A percentile compares a stretch with the other conserved stretches of the same genome.
Evolutionary conservation across 1,140 invertebrate species (phyloP).

Genomic region (Diorhabda sublineata): DNA sequence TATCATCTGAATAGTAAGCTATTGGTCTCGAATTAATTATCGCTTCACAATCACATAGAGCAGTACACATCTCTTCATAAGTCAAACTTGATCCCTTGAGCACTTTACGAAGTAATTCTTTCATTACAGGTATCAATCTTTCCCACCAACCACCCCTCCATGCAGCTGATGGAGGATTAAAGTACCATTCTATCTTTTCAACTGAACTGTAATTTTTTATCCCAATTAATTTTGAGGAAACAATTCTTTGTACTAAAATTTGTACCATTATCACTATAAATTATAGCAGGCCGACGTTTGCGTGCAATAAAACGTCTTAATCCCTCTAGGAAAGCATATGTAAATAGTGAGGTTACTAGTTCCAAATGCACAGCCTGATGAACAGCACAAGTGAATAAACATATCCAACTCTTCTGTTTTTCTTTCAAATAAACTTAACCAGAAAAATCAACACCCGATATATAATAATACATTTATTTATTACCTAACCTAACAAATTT

Average conservation of each 20-base stretch:
- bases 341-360: constrained; percentile 36
- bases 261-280: no score
- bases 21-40: no score
- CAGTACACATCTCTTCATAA: no score
- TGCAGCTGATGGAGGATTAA: constrained; percentile 41
- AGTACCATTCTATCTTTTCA: constrained; percentile 40
- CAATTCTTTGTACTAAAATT: constrained; percentile 27
- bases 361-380: constrained; percentile 45
- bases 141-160: constrained; percentile 44
- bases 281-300: constrained; percentile 26
- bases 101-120: no score
- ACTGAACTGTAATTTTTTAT: constrained; percentile 9
- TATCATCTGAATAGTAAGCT: no score
- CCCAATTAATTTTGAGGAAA: not conserved
- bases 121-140: no score
- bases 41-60: no score
- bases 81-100: no score
- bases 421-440: no score
- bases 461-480: no score
- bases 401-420: constrained; percentile 31
- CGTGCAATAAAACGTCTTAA: constrained; percentile 39
- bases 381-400: constrained; percentile 38
- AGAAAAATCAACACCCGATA: no score
- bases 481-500: no score
- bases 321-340: constrained; percentile 35